Percentiles rank a stretch among this genome's conserved stretches.
These are phyloP conservation scores for Rynchops niger DNA, from an alignment of 2,113 vertebrate species.

Conservation along the genomic window DNA sequence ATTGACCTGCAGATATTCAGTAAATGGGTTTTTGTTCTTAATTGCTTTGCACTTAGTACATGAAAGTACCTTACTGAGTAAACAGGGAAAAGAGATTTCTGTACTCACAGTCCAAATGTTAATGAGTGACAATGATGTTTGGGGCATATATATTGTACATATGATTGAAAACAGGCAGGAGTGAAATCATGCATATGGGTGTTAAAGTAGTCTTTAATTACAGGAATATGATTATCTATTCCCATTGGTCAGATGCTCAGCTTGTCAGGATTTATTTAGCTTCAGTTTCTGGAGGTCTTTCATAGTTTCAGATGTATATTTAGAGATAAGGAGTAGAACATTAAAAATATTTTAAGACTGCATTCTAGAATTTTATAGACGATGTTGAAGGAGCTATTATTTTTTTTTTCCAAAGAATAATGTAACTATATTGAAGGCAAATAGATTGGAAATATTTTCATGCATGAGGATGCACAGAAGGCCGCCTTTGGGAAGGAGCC, in stretches of 20 bases:
- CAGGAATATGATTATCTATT: not conserved
- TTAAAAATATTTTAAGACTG: not conserved
- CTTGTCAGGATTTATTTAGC: not conserved
- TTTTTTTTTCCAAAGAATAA: not conserved
- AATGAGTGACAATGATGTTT: not conserved
- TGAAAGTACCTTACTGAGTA: not conserved
- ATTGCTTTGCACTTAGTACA: not conserved
- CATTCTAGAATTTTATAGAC: not conserved
- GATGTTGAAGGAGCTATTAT: not conserved
- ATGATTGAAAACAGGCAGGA: not conserved
- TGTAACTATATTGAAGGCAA: not conserved
- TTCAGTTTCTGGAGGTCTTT: not conserved
- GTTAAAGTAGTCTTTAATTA: not conserved
- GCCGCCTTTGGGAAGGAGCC: not conserved
- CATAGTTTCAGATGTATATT: not conserved
- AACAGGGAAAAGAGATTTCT: not conserved
- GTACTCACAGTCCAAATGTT: not conserved
- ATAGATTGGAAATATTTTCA: not conserved
- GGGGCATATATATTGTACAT: not conserved
- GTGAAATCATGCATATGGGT: not conserved
- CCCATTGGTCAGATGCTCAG: not conserved
- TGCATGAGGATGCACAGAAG: not conserved
- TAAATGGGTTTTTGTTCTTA: not conserved
- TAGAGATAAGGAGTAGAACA: not conserved
- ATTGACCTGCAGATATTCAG: not conserved